These are phyloP conservation scores for Trichonephila inaurata DNA, from an alignment of 1,140 invertebrate species.

Conservation along the genomic window DNA sequence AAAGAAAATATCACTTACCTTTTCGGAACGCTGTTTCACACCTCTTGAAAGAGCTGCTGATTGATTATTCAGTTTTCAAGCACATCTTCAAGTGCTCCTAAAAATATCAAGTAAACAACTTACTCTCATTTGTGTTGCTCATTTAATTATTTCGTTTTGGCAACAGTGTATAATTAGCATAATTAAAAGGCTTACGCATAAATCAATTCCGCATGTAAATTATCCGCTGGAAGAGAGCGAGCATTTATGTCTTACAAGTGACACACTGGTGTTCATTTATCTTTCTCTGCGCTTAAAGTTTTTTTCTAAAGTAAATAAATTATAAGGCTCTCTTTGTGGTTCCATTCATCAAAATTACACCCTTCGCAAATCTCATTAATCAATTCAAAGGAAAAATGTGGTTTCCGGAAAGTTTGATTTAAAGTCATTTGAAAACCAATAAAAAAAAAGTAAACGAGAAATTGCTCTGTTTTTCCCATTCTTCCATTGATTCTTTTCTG, in stretches of 20 bases:
- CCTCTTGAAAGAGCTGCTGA: background rate
- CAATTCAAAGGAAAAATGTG: background rate
- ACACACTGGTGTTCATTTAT: slow-evolving; percentile 20
- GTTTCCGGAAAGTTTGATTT: slow-evolving; percentile 2
- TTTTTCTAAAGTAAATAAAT: background rate
- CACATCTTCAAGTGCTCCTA: slow-evolving; percentile 7
- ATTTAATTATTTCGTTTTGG: slow-evolving; percentile 37
- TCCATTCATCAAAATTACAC: slow-evolving; percentile 31
- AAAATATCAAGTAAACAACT: slow-evolving; percentile 28
- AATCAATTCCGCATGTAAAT: slow-evolving; percentile 15
- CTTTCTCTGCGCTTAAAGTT: background rate
- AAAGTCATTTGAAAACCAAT: background rate
- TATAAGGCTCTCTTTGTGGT: background rate
- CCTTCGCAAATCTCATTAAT: background rate
- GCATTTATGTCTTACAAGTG: background rate
- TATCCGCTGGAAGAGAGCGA: background rate
- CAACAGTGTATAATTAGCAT: slow-evolving; percentile 9
- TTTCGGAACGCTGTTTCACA: background rate
- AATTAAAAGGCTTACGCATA: slow-evolving; percentile 9
- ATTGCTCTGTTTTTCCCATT: background rate
- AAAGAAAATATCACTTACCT: background rate
- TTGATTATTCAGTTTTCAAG: slow-evolving; percentile 19
- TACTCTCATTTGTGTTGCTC: slow-evolving; percentile 14
- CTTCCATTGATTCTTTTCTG: background rate
- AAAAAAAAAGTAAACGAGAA: background rate